Evolutionary conservation across 2,113 vertebrate species (phyloP), one percentile per base, ranked within the genome.

Genomic region (Ammospiza nelsoni): DNA sequence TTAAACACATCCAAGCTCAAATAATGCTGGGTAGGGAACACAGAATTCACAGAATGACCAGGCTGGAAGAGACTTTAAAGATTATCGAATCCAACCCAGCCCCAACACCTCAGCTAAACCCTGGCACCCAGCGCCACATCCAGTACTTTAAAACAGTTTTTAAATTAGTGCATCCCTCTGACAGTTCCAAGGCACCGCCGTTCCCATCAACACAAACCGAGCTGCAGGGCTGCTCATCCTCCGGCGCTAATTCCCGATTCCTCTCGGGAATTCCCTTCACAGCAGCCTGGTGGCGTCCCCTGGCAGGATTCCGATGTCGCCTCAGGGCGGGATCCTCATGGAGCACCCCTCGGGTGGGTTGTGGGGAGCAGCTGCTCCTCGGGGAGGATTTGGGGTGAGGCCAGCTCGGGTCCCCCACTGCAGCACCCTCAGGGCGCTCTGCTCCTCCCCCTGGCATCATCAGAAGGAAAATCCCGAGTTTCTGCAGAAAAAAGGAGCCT

Each of bases 251-350:
- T 82, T 65, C 62, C 41, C 1, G 5, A 3, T 9, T 68, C 57
- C 82, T 43, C 65, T 0, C 0, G 39, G 85, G 85, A 89, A 46
- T 1, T 22, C 33, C 44, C 48, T 43, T 52, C 61, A 21, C 3
- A 46, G 68, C 84, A 57, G 74, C 89, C 79, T 11, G 83, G 28
- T 1, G 35, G 59, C 46, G 39, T 24, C 68, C 27, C 11, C 72
- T 8, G 78, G 18, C 24, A 28, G 76, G 51, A 6, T 43, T 20
- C 65, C 12, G 6, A 9, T 12, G 65, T 39, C 84, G 4, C 61
- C 9, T 5, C 67, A 28, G 19, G 0, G 1, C 5, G 21, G 27
- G 68, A 44, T 6, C 71, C 58, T 6, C 2, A 5, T 5, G 5
- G 9, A 57, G 55, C 55, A 3, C 11, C 55, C 55, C 55, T 58